phyloP scores from a whole-genome alignment of 2,113 vertebrate species.

The Osmerus eperlanus region DNA sequence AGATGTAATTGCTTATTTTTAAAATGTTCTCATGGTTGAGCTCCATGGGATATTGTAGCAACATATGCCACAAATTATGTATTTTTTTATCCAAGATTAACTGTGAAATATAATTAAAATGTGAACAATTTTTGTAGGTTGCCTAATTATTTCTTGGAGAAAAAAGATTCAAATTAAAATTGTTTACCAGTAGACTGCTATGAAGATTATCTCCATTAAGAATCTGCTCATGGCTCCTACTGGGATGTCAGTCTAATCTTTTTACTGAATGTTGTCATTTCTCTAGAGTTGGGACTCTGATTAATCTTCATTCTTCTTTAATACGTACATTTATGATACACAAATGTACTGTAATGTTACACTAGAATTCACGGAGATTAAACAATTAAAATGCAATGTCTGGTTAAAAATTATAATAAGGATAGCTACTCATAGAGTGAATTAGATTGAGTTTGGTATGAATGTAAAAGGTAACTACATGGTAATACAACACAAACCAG shows the following conservation, averaged over 20 bases:
- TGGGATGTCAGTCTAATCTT: no score
- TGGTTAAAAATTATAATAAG: no score
- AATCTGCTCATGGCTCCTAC: background rate
- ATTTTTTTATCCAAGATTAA: conserved; percentile 28
- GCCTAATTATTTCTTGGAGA: conserved; percentile 14
- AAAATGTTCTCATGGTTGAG: conserved; percentile 12
- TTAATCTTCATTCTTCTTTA: no score
- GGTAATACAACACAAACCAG: background rate
- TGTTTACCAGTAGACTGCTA: background rate
- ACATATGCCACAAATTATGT: conserved; percentile 31
- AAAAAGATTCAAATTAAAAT: background rate
- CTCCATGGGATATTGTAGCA: conserved; percentile 41
- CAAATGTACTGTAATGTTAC: no score
- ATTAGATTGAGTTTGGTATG: background rate
- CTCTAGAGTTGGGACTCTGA: no score
- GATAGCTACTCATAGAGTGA: background rate
- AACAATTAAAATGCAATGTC: no score
- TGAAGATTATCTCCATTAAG: background rate
- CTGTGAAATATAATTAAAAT: conserved; percentile 13
- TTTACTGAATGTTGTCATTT: no score
- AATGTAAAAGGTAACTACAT: background rate
- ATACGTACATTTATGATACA: no score
- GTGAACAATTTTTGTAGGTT: background rate
- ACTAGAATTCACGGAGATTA: no score
- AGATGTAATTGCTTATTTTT: conserved; percentile 31